A percentile compares a stretch with the other conserved stretches of the same genome.
phyloP scores from a whole-genome alignment of 2,113 vertebrate genomes.

The Crotalus viridis region DNA sequence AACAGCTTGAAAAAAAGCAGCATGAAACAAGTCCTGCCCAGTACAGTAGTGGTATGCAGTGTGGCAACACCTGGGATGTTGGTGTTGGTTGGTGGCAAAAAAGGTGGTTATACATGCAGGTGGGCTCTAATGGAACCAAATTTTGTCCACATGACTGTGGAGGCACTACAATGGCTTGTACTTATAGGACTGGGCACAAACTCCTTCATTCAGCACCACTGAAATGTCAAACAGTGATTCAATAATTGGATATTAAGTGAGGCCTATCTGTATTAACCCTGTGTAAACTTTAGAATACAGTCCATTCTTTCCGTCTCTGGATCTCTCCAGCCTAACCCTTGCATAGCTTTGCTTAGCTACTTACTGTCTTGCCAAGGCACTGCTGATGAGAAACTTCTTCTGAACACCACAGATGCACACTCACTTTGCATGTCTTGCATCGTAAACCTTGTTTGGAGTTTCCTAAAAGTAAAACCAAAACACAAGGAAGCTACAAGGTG shows the following conservation, averaged over 20 bases:
- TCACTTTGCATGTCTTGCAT: constrained; percentile 87
- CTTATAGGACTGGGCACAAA: neutral
- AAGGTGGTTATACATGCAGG: neutral
- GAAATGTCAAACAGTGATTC: neutral
- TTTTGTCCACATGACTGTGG: neutral
- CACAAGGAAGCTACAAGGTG: neutral
- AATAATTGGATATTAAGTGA: neutral
- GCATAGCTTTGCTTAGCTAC: neutral
- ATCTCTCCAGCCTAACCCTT: neutral
- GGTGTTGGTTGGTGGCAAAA: no score
- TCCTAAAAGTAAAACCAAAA: constrained; percentile 65
- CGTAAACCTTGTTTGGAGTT: constrained; percentile 90
- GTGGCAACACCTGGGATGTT: no score
- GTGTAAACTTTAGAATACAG: neutral
- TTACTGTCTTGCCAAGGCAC: constrained; percentile 82
- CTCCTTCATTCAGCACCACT: neutral
- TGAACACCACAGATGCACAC: constrained; percentile 89
- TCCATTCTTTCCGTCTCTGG: neutral
- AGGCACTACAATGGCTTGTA: neutral
- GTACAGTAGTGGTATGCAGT: no score
- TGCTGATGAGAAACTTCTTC: constrained; percentile 85
- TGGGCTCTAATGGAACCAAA: neutral
- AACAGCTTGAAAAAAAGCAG: no score
- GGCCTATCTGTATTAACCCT: neutral
- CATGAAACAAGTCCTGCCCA: no score